A percentile compares a stretch with the other conserved stretches of the same genome.
Evolutionary conservation across 2,797 vertebrate species (phyloP).

Genomic region (Petrocephalus schoutedeni): DNA sequence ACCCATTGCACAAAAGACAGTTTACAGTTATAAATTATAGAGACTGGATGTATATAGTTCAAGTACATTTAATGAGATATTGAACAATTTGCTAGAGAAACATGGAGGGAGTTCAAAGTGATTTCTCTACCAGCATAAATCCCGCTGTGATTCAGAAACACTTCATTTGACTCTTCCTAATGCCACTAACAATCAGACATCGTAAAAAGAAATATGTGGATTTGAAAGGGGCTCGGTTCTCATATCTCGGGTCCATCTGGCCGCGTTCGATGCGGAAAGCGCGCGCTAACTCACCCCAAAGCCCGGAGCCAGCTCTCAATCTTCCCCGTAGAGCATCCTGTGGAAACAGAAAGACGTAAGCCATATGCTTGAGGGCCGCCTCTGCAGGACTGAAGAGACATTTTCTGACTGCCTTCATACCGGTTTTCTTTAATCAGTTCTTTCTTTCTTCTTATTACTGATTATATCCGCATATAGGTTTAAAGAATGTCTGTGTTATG

Average conservation of each 20-base stretch:
- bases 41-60: neutral
- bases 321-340: conserved; percentile 70
- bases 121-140: neutral
- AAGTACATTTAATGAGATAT: neutral
- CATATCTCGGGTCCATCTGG: neutral
- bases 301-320: conserved; percentile 78
- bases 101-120: neutral
- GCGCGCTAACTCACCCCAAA: conserved; percentile 70
- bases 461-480: neutral
- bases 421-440: neutral
- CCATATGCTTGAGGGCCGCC: conserved; percentile 18
- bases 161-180: neutral
- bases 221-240: neutral
- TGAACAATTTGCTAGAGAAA: neutral
- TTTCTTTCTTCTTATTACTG: neutral
- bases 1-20: neutral
- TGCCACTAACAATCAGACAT: neutral
- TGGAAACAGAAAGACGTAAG: conserved; percentile 54
- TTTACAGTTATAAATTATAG: neutral
- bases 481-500: neutral
- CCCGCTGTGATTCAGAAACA: neutral
- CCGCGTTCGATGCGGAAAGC: neutral
- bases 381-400: neutral
- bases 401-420: neutral
- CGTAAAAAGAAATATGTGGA: neutral